Percentiles rank a stretch among this genome's conserved stretches.
These are phyloP conservation scores for Mionectes olivaceus DNA, from an alignment of 2,797 vertebrate genomes.

Conservation along the genomic window DNA sequence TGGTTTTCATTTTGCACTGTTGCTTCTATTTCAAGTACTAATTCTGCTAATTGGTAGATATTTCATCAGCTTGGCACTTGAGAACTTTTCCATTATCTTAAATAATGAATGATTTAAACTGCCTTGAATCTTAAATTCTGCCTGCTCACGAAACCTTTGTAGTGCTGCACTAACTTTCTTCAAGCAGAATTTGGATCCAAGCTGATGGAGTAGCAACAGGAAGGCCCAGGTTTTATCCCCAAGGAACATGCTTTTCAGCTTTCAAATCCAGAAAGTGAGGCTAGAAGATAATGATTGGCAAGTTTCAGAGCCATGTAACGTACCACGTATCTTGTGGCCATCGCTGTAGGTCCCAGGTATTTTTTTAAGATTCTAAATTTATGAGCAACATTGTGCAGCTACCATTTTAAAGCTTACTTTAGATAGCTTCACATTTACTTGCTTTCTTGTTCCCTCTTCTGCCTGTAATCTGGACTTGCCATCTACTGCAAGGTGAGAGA, in stretches of 20 bases:
- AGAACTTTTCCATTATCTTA: conserved; percentile 70
- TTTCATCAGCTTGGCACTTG: conserved; percentile 68
- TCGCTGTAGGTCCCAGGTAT: conserved; percentile 52
- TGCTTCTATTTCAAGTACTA: conserved; percentile 56
- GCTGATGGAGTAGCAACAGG: conserved; percentile 2
- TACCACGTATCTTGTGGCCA: not conserved
- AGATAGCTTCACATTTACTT: not conserved
- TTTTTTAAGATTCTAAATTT: conserved; percentile 16
- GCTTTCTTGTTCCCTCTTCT: not conserved
- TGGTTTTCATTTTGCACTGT: conserved; percentile 22
- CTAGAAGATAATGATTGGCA: conserved; percentile 13
- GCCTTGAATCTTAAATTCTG: conserved; percentile 58
- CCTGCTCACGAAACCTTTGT: conserved; percentile 34
- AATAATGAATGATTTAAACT: conserved; percentile 68
- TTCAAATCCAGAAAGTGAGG: conserved; percentile 1
- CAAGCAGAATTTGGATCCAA: conserved; percentile 18
- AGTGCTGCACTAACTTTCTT: conserved; percentile 19
- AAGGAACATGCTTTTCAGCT: conserved; percentile 9
- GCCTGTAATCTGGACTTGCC: not conserved
- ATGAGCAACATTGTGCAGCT: not conserved
- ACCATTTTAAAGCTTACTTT: not conserved
- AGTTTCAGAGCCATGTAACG: conserved; percentile 14
- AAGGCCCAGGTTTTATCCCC: not conserved
- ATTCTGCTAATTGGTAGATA: conserved; percentile 69
- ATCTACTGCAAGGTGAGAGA: not conserved